A percentile compares a stretch with the other conserved stretches of the same genome.
These are phyloP conservation scores for Muschampia plurimacula DNA, from an alignment of 2,888 invertebrate species.

Conservation along the genomic window DNA sequence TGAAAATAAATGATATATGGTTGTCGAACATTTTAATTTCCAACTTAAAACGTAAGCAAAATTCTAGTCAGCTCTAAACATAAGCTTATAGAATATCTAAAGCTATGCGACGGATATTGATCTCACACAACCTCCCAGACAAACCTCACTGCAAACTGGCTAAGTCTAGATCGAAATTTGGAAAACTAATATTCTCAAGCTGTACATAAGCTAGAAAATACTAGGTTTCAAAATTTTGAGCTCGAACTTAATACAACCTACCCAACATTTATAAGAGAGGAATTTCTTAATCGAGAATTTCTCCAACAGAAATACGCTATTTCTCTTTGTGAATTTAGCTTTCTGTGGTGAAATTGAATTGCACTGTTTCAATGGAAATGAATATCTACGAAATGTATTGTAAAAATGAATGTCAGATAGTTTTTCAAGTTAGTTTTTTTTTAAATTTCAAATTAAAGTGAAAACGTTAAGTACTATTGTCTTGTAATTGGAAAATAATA, in stretches of 20 bases:
- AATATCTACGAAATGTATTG: neutral
- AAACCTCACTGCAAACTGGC: slow-evolving; percentile 12
- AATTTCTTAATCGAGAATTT: slow-evolving; percentile 6
- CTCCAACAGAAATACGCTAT: neutral
- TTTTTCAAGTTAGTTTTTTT: neutral
- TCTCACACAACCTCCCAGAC: slow-evolving; percentile 14
- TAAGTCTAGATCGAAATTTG: slow-evolving; percentile 13
- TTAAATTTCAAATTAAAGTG: no score
- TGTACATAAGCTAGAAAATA: no score
- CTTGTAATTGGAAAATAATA: no score
- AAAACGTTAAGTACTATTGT: no score
- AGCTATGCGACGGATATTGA: slow-evolving; percentile 6
- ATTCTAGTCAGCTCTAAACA: no score
- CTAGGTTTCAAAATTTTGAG: no score
- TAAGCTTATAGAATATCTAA: neutral
- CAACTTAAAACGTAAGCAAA: no score
- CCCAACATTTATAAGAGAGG: slow-evolving; percentile 1
- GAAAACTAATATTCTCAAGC: neutral
- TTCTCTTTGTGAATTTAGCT: neutral
- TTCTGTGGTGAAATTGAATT: neutral
- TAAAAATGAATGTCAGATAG: neutral
- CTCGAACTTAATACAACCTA: neutral
- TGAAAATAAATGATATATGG: neutral
- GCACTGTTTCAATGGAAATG: neutral
- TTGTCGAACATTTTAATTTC: no score